These are phyloP conservation scores for Clinocottus analis DNA, from an alignment of 2,113 vertebrate genomes.

Conservation along the genomic window DNA sequence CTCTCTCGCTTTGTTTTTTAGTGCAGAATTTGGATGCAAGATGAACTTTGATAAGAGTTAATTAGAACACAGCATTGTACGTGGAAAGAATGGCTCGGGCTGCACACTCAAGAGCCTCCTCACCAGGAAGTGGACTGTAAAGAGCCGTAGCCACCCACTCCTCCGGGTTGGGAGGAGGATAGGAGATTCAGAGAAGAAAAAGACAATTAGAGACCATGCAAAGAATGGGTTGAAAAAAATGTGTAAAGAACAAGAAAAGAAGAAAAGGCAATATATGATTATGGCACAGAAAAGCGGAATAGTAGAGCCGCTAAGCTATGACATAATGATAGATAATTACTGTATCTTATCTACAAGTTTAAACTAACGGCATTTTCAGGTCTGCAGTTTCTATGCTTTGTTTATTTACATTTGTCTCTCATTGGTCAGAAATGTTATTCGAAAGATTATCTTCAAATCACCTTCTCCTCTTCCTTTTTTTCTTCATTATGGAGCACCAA, in stretches of 20 bases:
- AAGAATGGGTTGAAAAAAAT: constrained; percentile 13
- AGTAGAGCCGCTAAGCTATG: background rate
- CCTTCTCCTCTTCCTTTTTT: background rate
- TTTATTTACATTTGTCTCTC: background rate
- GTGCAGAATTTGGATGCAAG: constrained; percentile 82
- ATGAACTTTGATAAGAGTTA: constrained; percentile 88
- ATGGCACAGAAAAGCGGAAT: constrained; percentile 3
- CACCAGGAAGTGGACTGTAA: constrained; percentile 76
- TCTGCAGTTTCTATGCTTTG: background rate
- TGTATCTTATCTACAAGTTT: constrained; percentile 13
- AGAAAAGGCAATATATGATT: constrained; percentile 15
- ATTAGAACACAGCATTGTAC: constrained; percentile 84
- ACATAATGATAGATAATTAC: constrained; percentile 44
- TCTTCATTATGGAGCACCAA: background rate
- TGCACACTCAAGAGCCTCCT: constrained; percentile 76
- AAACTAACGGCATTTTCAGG: background rate
- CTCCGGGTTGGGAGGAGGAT: constrained; percentile 46
- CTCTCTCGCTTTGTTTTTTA: too few relatives aligned
- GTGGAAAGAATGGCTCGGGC: constrained; percentile 74
- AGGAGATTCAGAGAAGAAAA: background rate
- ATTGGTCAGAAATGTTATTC: background rate
- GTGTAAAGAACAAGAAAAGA: constrained; percentile 11
- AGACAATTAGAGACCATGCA: constrained; percentile 32
- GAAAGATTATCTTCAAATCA: background rate
- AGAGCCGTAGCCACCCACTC: constrained; percentile 56